phyloP scores from a whole-genome alignment of 2,888 invertebrate species.

The Priocnemis perturbator region DNA sequence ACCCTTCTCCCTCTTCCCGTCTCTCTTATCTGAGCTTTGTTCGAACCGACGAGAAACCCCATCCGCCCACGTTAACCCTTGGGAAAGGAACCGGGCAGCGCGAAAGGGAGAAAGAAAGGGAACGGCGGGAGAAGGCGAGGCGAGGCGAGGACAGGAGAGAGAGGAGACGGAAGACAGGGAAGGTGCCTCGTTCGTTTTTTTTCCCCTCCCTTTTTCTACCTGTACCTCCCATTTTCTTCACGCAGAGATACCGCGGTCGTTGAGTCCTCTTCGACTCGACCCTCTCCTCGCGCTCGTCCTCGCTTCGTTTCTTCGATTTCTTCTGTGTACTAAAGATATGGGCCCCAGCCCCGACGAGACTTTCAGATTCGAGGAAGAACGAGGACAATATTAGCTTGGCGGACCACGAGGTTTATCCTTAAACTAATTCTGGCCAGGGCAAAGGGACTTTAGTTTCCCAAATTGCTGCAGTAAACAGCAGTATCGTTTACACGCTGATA shows the following conservation, averaged over 20 bases:
- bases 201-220: conserved; percentile 11
- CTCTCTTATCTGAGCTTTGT: conserved; percentile 61
- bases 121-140: conserved; percentile 23
- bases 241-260: conserved; percentile 25
- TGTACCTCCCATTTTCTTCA: conserved; percentile 36
- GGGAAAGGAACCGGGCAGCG: conserved; percentile 28
- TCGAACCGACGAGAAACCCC: conserved; percentile 53
- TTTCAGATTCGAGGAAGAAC: too few species aligned
- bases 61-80: conserved; percentile 59
- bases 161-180: conserved; percentile 23
- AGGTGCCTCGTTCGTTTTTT: conserved; percentile 43
- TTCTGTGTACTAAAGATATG: not conserved
- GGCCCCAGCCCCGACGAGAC: not conserved
- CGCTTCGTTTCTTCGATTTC: not conserved
- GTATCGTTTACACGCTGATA: too few species aligned
- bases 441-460: too few species aligned
- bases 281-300: conserved; percentile 1
- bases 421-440: not conserved
- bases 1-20: conserved; percentile 19
- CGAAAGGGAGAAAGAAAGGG: conserved; percentile 19
- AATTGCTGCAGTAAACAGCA: too few species aligned
- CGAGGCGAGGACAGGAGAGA: conserved; percentile 24
- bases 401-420: not conserved
- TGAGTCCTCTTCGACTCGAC: conserved; percentile 12
- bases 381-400: not conserved